Base-by-base conservation (phyloP, 2,888 invertebrate species). In the Cryptocheilus praepositus region DNA sequence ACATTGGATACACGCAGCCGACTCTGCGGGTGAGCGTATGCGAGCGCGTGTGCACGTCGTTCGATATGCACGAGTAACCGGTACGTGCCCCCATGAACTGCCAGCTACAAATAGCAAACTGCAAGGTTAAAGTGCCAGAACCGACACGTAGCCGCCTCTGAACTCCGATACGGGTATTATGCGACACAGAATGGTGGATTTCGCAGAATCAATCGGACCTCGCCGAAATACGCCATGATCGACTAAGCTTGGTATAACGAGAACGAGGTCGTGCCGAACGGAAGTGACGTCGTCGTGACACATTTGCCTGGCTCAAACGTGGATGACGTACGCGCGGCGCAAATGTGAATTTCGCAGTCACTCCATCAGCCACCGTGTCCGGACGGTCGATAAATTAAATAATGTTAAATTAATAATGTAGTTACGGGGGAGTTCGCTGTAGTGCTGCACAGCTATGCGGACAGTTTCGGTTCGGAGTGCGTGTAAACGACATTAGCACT, bases 121-220 rank as follows among this genome's bases (percentile, higher is more conserved):
- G 51, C 60, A 52, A 62, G 64, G 62, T 73, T 71, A 62, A 64
- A 70, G 69, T 53, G 63, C 28, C 58, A 53, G 71, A 60, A 51
- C 45, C 63, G 62, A 55, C 63, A 36, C 55, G 66, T 58, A 51
- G 16, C 3, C 28, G 18, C 18, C 55, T 25, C 18, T 36, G 25
- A 49, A 49, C 45, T 62, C 52, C 70, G 63, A 72, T 72, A 71
- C 61, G 64, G 67, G 67, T 49, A 59, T 72, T 64, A 61, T 61
- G 56, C 61, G 61, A 56, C 66, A 59, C 52, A 51, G 57, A 71
- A 61, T 55, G 54, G 46, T 15, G n/a, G 62, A 54, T 64, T 71
- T 65, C 56, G 55, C 7, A 11, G 64, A 60, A 71, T 71, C 73
- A 57, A 71, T 71, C 67, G 60, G 13, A 15, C 19, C 36, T 54